These are phyloP conservation scores for Spinus olivaceus DNA, from an alignment of 2,797 vertebrate genomes.

Conservation along the genomic window DNA sequence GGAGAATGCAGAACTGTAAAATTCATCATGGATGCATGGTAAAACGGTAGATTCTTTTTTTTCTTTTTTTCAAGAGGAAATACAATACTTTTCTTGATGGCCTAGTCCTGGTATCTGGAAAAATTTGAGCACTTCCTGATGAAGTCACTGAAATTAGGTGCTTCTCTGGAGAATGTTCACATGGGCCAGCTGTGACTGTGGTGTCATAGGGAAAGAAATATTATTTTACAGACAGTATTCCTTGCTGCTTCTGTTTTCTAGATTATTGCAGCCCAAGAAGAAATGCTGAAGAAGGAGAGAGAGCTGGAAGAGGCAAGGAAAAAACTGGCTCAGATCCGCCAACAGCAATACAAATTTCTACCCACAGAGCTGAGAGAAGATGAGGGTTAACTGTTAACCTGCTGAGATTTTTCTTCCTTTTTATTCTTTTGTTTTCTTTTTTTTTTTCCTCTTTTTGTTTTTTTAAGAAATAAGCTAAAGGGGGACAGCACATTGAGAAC, in stretches of 20 bases:
- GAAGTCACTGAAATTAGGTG: not conserved
- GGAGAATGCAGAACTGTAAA: not conserved
- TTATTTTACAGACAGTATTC: not conserved
- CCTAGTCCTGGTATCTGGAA: not conserved
- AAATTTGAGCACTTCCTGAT: not conserved
- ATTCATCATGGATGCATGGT: not conserved
- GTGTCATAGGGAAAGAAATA: not conserved
- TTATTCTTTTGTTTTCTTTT: not conserved
- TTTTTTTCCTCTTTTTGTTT: not conserved
- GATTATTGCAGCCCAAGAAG: conserved; percentile 98
- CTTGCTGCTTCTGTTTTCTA: conserved; percentile 56
- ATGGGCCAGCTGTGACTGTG: not conserved
- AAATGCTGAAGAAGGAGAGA: conserved; percentile 97
- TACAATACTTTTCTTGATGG: not conserved
- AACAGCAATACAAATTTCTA: conserved; percentile 99
- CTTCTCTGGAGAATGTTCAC: not conserved
- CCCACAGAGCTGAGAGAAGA: conserved; percentile 95
- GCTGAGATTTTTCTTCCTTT: not conserved
- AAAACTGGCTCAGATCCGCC: conserved; percentile 97
- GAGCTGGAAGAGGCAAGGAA: conserved; percentile 97
- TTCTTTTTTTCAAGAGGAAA: not conserved
- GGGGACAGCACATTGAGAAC: conserved; percentile 35
- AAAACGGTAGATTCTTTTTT: not conserved
- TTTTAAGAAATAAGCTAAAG: conserved; percentile 39
- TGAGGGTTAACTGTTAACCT: conserved; percentile 87